These are phyloP conservation scores for Mormyrops attenuatus DNA, from an alignment of 2,797 vertebrate species.

Conservation along the genomic window DNA sequence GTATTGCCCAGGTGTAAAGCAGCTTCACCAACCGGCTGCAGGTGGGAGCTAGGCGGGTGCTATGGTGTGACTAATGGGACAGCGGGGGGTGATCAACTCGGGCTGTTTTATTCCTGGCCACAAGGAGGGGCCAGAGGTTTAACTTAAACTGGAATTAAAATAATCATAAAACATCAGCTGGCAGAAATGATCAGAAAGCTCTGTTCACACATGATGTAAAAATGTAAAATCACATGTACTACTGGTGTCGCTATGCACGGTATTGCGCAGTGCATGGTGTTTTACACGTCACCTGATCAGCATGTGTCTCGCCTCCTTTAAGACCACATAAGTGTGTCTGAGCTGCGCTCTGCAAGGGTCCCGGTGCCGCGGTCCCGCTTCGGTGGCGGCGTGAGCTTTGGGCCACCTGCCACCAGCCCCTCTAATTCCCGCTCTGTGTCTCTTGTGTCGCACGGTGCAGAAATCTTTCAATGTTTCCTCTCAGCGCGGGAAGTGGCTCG, in stretches of 20 bases:
- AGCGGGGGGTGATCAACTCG: not conserved
- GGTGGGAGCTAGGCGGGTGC: not conserved
- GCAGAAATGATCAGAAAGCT: not conserved
- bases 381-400: not conserved
- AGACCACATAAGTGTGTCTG: not conserved
- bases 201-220: not conserved
- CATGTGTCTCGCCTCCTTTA: not conserved
- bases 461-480: constrained; percentile 99
- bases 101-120: not conserved
- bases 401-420: constrained; percentile 29
- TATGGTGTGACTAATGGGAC: not conserved
- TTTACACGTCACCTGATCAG: not conserved
- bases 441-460: constrained; percentile 75
- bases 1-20: not conserved
- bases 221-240: not conserved
- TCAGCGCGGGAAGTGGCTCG: constrained; percentile 94
- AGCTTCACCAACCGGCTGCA: not conserved
- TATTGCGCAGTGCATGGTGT: not conserved
- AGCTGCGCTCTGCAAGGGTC: not conserved
- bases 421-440: constrained; percentile 56
- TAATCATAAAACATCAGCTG: not conserved
- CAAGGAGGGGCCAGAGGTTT: not conserved
- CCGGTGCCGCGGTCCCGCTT: not conserved
- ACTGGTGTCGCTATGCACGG: not conserved
- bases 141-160: not conserved